Evolutionary conservation across 2,113 vertebrate species (phyloP).

Genomic region (Rhombomys opimus): DNA sequence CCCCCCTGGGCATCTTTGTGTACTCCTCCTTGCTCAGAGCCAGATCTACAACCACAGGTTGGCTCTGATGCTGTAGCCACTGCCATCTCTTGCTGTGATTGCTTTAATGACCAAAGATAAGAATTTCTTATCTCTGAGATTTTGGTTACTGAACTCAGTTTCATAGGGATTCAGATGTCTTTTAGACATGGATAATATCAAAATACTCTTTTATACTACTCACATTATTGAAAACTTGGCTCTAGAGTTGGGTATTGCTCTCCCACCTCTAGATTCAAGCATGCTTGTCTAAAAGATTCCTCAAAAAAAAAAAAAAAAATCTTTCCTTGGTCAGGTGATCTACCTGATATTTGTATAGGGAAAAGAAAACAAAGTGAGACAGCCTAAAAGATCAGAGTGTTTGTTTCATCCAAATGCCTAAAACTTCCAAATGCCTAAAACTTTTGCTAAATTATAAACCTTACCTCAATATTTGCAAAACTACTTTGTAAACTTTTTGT

Average conservation of each 20-base stretch:
- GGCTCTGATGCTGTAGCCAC: not conserved
- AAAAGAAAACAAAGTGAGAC: not conserved
- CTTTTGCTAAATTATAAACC: not conserved
- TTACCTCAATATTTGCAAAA: not conserved
- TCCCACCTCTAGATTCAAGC: not conserved
- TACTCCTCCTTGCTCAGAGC: not conserved
- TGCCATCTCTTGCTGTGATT: not conserved
- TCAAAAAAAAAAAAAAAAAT: not conserved
- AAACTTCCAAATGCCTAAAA: not conserved
- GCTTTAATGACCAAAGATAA: not conserved
- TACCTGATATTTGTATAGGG: not conserved
- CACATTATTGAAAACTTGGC: not conserved
- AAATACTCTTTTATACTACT: not conserved
- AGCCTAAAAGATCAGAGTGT: not conserved
- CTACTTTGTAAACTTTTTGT: not conserved
- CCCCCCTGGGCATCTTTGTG: not conserved
- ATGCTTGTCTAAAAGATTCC: not conserved
- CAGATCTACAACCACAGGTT: not conserved
- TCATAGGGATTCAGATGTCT: not conserved
- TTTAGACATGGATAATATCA: not conserved
- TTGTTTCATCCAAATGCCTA: not conserved
- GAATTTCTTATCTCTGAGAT: not conserved
- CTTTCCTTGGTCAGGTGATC: not conserved
- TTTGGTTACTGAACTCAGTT: not conserved
- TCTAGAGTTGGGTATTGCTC: not conserved